A percentile compares a stretch with the other conserved stretches of the same genome.
Evolutionary conservation across 2,797 vertebrate species (phyloP).

Genomic region (Chromis chromis): DNA sequence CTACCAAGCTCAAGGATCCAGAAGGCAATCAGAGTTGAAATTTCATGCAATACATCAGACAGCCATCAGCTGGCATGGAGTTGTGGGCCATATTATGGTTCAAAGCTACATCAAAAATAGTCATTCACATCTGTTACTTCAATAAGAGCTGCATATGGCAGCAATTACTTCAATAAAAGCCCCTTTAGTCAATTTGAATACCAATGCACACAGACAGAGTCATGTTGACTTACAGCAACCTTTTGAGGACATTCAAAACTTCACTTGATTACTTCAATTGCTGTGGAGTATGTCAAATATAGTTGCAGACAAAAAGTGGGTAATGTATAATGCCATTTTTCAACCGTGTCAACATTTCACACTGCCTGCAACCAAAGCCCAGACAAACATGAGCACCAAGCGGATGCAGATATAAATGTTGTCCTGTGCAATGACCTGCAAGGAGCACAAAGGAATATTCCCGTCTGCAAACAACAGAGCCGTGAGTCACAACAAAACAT

Average conservation of each 20-base stretch:
- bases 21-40: slow-evolving; percentile 88
- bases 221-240: slow-evolving; percentile 84
- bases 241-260: slow-evolving; percentile 81
- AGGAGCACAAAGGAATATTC: slow-evolving; percentile 34
- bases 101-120: slow-evolving; percentile 88
- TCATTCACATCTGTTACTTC: slow-evolving; percentile 88
- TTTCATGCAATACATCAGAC: slow-evolving; percentile 84
- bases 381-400: slow-evolving; percentile 58
- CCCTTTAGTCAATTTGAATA: slow-evolving; percentile 84
- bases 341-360: slow-evolving; percentile 71
- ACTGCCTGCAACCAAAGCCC: slow-evolving; percentile 55
- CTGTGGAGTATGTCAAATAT: slow-evolving; percentile 78
- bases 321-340: slow-evolving; percentile 65
- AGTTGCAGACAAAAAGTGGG: slow-evolving; percentile 68
- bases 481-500: slow-evolving; percentile 32
- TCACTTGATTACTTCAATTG: slow-evolving; percentile 80
- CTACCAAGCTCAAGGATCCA: slow-evolving; percentile 85
- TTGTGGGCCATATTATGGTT: slow-evolving; percentile 84
- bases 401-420: slow-evolving; percentile 24
- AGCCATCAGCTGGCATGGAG: slow-evolving; percentile 86
- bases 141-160: slow-evolving; percentile 84
- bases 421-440: slow-evolving; percentile 55
- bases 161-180: slow-evolving; percentile 86
- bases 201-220: slow-evolving; percentile 82
- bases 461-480: slow-evolving; percentile 35